These are phyloP conservation scores for Dendrolimus houi DNA, from an alignment of 2,888 invertebrate species.

Conservation along the genomic window DNA sequence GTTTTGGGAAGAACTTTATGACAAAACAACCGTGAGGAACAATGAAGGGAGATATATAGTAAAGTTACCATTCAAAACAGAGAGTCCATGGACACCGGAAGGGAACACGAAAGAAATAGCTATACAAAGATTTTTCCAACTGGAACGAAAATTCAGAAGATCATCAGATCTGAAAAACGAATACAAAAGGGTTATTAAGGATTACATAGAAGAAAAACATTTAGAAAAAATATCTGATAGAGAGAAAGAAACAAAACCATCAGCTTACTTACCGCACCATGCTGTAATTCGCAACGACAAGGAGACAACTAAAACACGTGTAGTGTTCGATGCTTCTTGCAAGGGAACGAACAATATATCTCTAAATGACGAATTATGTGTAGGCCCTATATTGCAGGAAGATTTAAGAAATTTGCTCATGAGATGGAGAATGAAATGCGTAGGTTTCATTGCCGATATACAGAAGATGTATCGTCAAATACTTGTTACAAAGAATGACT, in stretches of 20 bases:
- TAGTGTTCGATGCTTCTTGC: constrained; percentile 1
- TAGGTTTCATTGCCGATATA: constrained; percentile 1
- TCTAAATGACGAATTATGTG: neutral
- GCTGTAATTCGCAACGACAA: no score
- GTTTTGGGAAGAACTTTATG: constrained; percentile 17
- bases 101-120: constrained; percentile 16
- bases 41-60: constrained; percentile 16
- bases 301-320: neutral
- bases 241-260: no score
- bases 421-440: neutral
- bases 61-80: constrained; percentile 13
- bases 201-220: constrained; percentile 14
- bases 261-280: no score
- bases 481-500: neutral
- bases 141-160: constrained; percentile 13
- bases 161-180: constrained; percentile 10
- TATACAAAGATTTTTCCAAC: constrained; percentile 13
- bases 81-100: constrained; percentile 6
- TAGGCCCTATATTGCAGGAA: neutral
- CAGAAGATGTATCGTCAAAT: constrained; percentile 6
- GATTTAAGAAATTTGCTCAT: neutral
- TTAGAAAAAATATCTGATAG: neutral
- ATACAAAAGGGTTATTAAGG: constrained; percentile 16
- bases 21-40: constrained; percentile 11
- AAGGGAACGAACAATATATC: neutral